Conservation (phyloP, 2,113 vertebrate species). For the Equus przewalskii region DNA sequence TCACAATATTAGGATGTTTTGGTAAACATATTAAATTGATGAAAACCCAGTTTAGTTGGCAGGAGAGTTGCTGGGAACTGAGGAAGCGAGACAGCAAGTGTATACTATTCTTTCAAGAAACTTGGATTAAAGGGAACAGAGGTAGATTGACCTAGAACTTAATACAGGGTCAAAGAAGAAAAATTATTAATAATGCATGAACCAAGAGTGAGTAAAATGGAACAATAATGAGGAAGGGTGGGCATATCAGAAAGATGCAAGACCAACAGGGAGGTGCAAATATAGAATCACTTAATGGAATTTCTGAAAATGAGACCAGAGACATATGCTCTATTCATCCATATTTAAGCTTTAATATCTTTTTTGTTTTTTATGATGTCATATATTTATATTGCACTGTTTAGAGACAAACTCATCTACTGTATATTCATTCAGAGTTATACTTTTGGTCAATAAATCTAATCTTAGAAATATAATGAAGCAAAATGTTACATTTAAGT, state of each 20-base stretch:
- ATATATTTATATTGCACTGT: not conserved
- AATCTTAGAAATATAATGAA: not conserved
- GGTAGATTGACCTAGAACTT: not conserved
- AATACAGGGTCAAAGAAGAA: not conserved
- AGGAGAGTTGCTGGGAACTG: not conserved
- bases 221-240: rapidly evolving
- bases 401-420: not conserved
- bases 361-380: not conserved
- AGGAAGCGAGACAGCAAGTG: not conserved
- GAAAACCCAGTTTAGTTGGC: not conserved
- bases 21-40: not conserved
- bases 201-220: not conserved
- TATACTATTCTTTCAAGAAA: not conserved
- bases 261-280: not conserved
- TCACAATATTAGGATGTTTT: not conserved
- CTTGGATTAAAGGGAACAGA: not conserved
- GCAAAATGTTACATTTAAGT: not conserved
- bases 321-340: not conserved
- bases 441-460: not conserved
- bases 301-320: slow-evolving; percentile 35
- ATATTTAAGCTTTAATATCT: not conserved
- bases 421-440: not conserved
- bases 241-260: not conserved
- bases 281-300: not conserved
- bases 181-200: not conserved